Evolutionary conservation across 2,797 vertebrate species (phyloP), one percentile per base, ranked within the genome.

Genomic region (Remorina albescens): DNA sequence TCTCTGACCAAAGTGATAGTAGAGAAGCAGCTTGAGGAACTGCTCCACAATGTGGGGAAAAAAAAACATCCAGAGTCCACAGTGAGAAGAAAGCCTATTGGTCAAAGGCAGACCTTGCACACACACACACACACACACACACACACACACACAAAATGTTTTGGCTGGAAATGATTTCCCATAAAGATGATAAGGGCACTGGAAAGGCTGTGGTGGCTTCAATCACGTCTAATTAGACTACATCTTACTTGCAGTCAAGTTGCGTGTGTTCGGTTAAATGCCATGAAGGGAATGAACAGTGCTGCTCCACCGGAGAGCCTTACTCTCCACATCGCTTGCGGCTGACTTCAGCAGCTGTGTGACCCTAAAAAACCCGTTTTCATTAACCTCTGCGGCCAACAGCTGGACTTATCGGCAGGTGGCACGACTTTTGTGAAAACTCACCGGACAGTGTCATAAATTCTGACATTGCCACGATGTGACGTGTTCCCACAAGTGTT

Each of bases 401-500:
- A 81, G 81, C 79, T 84, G 39, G 74, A 68, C 76, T 64, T 74
- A 56, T 61, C 30, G 58, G 81, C 86, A 92, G 88, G 90, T 89
- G 90, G 81, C 80, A 70, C 0, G 53, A 79, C 65, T 81, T n/a
- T 56, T 10, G 57, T n/a, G 39, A 44, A 74, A 79, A 60, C 74
- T 55, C 78, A 50, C 57, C 5, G 53, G 16, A 49, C 42, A 18
- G 6, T 62, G 36, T 1, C 59, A 11, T 4, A 63, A 80, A 64
- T 15, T 76, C 32, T 67, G 46, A n/a, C n/a, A n/a, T n/a, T n/a
- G n/a, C n/a, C n/a, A n/a, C n/a, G n/a, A n/a, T n/a, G n/a, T n/a
- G n/a, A n/a, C n/a, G n/a, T n/a, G n/a, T n/a, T n/a, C n/a, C n/a
- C n/a, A n/a, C n/a, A n/a, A n/a, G n/a, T n/a, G n/a, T n/a, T n/a